Conservation (phyloP, 2,888 invertebrate genomes). For the Athetis lepigone region DNA sequence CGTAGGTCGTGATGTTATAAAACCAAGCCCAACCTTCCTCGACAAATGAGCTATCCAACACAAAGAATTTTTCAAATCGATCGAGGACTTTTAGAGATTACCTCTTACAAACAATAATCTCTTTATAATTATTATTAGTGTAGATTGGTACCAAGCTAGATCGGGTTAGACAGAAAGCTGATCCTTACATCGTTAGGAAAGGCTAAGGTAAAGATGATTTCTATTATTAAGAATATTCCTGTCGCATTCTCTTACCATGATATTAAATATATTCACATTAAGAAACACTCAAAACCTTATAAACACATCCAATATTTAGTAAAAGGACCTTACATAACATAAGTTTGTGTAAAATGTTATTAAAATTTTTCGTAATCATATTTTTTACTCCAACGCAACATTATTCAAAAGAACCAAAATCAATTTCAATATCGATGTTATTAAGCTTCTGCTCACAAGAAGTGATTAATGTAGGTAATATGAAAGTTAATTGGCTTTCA, state of each 20-base stretch:
- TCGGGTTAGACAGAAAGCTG: too few relatives aligned
- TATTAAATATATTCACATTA: neutral
- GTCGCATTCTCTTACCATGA: neutral
- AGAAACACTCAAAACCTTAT: slow-evolving; percentile 10
- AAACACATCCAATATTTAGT: slow-evolving; percentile 24
- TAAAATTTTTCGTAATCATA: neutral
- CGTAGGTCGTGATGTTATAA: too few relatives aligned
- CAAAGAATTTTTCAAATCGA: too few relatives aligned
- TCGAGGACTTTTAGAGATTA: too few relatives aligned
- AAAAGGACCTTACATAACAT: slow-evolving; percentile 5
- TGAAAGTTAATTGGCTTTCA: slow-evolving; percentile 46
- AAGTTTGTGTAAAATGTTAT: too few relatives aligned
- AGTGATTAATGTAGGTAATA: slow-evolving; percentile 36
- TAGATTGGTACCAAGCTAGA: too few relatives aligned
- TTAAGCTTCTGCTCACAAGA: slow-evolving; percentile 21
- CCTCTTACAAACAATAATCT: too few relatives aligned
- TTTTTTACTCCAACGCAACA: neutral
- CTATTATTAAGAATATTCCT: neutral
- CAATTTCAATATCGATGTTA: slow-evolving; percentile 26
- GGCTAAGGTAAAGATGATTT: too few relatives aligned
- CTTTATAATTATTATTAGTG: too few relatives aligned
- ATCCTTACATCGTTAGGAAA: too few relatives aligned
- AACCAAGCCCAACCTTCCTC: too few relatives aligned
- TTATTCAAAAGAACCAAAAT: slow-evolving; percentile 21
- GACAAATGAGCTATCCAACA: too few relatives aligned